A percentile compares a stretch with the other conserved stretches of the same genome.
Conservation (phyloP, 2,113 vertebrate genomes). For the Perca flavescens region DNA sequence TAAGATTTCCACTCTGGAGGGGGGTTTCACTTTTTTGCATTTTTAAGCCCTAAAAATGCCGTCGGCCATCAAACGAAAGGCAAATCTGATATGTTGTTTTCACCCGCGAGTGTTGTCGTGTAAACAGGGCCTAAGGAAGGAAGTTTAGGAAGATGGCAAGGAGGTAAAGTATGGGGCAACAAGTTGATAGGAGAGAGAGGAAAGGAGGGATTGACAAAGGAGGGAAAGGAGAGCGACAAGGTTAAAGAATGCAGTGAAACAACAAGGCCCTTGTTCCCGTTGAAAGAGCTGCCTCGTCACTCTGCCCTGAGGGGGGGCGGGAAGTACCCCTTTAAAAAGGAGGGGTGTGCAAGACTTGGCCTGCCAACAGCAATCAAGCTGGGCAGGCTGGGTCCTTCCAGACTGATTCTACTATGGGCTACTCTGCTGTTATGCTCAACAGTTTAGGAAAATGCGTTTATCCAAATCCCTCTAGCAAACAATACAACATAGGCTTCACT, state of each 20-base stretch:
- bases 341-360: slow-evolving; percentile 31
- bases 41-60: too few species aligned
- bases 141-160: slow-evolving; percentile 43
- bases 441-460: slow-evolving; percentile 1
- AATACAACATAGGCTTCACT: background rate
- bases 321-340: slow-evolving; percentile 45
- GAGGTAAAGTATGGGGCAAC: slow-evolving; percentile 49
- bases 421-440: background rate
- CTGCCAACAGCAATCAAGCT: slow-evolving; percentile 42
- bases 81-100: too few species aligned
- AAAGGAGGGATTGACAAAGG: slow-evolving; percentile 69
- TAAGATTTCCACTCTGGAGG: too few species aligned
- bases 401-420: background rate
- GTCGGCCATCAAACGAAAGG: too few species aligned
- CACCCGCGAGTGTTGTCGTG: too few species aligned
- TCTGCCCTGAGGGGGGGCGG: slow-evolving; percentile 42
- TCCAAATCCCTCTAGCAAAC: slow-evolving; percentile 8
- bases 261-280: slow-evolving; percentile 81
- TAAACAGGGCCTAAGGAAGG: background rate
- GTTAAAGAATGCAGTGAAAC: slow-evolving; percentile 81
- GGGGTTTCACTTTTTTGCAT: too few species aligned
- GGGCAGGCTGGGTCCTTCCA: slow-evolving; percentile 17
- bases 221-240: slow-evolving; percentile 72
- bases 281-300: slow-evolving; percentile 80
- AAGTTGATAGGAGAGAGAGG: slow-evolving; percentile 67